Evolutionary conservation across 2,797 vertebrate species (phyloP).

Genomic region (Tenualosa ilisha): DNA sequence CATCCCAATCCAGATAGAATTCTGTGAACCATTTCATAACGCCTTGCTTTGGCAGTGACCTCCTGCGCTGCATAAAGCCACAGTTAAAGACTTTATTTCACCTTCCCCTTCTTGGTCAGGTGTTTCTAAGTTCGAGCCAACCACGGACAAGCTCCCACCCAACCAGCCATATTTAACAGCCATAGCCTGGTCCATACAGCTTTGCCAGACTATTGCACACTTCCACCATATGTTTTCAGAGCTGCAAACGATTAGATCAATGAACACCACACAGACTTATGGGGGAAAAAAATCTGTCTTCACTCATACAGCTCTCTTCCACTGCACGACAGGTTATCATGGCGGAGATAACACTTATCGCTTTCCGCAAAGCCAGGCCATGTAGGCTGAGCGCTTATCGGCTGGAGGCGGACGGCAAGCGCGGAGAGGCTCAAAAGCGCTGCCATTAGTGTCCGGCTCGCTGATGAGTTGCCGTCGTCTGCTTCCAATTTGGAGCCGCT

Average conservation of each 20-base stretch:
- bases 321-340: neutral
- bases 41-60: conserved; percentile 3
- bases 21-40: neutral
- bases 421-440: neutral
- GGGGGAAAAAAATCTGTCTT: neutral
- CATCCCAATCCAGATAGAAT: neutral
- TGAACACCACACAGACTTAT: neutral
- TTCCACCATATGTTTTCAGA: conserved; percentile 5
- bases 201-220: conserved; percentile 2
- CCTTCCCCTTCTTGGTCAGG: neutral
- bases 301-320: neutral
- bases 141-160: neutral
- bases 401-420: neutral
- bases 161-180: neutral
- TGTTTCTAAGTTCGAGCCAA: neutral
- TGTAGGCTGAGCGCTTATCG: neutral
- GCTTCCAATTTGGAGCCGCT: conserved; percentile 46
- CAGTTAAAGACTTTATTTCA: conserved; percentile 15
- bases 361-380: neutral
- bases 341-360: neutral
- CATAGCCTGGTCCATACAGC: neutral
- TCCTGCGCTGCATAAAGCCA: neutral
- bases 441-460: conserved; percentile 6
- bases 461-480: conserved; percentile 45
- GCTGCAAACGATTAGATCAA: neutral